Base-by-base conservation (phyloP, 2,797 vertebrate species). In the Aldrovandia affinis region DNA sequence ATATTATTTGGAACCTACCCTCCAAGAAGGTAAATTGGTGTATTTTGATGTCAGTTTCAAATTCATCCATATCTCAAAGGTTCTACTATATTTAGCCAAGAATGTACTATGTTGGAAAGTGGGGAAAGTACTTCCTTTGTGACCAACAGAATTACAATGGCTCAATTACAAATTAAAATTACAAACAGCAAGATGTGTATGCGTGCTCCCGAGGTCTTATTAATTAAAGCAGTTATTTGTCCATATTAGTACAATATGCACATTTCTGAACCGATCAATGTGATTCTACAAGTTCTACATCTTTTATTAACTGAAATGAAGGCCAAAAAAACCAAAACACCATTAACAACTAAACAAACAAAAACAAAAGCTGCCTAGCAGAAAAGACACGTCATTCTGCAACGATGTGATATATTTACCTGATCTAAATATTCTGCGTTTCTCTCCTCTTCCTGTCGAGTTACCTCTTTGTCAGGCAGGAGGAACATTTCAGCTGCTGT, bases 401-500 rank as follows among this genome's bases (percentile, higher is more conserved):
- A 9, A 9, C 42, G 22, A 63, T 44, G 25, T 44, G n/a, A n/a
- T 55, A 77, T 78, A 36, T 80, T 57, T 89, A 99, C 98, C 97
- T 98, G 95, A 85, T 97, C 96, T 89, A 99, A 93, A 89, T 97
- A 94, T 86, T 95, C 94, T 0, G 93, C 68, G 44, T 91, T 94
- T 90, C 95, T 97, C 86, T 95, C 94, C n/a, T 92, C 89, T 82
- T 94, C 95, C 5, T 92, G 93, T 42, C 95, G 96, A 0, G 92
- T 89, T 2, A 93, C 73, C 81, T 94, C 95, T 89, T 97, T 96
- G 90, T 96, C 96, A 0, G 97, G 97, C 25, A 99, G 94, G 77
- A 99, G 95, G 90, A 98, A 99, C 89, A 99, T 96, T 85, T 99
- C 98, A 0, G 98, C 97, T 0, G 97, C 91, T 0, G 98, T 98